These are phyloP conservation scores for Phaethornis superciliosus DNA, from an alignment of 2,113 vertebrate species.

Conservation along the genomic window DNA sequence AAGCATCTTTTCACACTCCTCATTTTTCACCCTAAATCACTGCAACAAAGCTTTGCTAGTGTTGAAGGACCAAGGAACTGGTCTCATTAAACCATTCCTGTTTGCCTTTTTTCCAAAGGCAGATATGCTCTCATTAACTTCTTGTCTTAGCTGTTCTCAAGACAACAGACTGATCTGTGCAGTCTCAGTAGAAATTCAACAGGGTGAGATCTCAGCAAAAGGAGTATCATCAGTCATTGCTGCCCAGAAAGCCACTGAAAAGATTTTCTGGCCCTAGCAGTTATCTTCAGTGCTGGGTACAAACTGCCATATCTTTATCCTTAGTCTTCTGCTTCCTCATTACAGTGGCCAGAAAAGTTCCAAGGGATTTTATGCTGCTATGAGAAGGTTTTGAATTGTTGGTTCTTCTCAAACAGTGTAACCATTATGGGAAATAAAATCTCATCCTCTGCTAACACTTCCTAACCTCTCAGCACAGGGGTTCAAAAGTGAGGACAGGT, in stretches of 20 bases:
- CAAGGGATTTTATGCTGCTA: not conserved
- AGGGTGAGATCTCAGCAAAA: constrained; percentile 43
- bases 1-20: not conserved
- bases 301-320: constrained; percentile 9
- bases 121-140: constrained; percentile 56
- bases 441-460: not conserved
- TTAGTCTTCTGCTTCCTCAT: not conserved
- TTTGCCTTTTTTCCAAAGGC: not conserved
- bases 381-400: not conserved
- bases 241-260: not conserved
- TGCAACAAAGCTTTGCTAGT: not conserved
- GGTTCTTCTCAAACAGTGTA: not conserved
- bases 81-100: constrained; percentile 28
- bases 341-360: not conserved
- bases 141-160: constrained; percentile 50
- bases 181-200: constrained; percentile 58
- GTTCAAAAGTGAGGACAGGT: not conserved
- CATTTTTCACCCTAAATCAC: constrained; percentile 40
- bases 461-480: not conserved
- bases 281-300: not conserved
- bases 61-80: constrained; percentile 4
- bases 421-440: not conserved
- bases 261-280: not conserved
- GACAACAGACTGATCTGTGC: constrained; percentile 20
- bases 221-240: not conserved